phyloP scores from a whole-genome alignment of 2,113 vertebrate genomes.

The human (Homo sapiens) region DNA sequence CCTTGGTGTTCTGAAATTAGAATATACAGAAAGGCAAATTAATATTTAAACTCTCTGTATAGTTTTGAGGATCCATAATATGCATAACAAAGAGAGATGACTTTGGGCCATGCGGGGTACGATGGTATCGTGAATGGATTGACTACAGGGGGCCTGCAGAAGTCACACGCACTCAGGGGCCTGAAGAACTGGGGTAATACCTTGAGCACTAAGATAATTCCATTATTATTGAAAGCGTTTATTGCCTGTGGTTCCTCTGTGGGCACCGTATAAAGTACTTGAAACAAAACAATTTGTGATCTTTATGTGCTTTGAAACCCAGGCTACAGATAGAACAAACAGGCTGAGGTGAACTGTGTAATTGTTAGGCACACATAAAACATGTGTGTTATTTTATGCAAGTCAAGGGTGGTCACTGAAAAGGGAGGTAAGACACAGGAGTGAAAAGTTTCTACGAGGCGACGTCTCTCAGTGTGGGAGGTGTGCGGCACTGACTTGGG shows the following conservation, averaged over 20 bases:
- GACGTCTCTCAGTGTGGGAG: too few relatives aligned
- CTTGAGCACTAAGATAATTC: background rate
- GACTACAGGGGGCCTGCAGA: background rate
- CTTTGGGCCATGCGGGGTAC: background rate
- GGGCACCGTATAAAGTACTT: background rate
- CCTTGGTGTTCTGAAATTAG: constrained; percentile 55
- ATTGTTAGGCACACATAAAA: background rate
- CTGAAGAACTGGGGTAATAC: background rate
- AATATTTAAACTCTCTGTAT: constrained; percentile 55
- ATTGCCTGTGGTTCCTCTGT: background rate
- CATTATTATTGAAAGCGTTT: background rate
- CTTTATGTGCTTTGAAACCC: background rate
- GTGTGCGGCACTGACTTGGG: fast-evolving
- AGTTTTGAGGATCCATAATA: background rate
- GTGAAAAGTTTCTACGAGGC: background rate
- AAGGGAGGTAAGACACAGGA: background rate
- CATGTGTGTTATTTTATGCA: fast-evolving
- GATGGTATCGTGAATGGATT: background rate
- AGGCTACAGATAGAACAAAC: background rate
- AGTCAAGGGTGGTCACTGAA: background rate
- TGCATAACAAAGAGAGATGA: constrained; percentile 14
- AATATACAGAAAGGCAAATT: constrained; percentile 69
- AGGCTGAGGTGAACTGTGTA: background rate
- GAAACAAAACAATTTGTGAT: background rate
- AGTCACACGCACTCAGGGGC: background rate